Conservation (phyloP, 1,140 invertebrate genomes). For the Frieseomelitta varia region DNA sequence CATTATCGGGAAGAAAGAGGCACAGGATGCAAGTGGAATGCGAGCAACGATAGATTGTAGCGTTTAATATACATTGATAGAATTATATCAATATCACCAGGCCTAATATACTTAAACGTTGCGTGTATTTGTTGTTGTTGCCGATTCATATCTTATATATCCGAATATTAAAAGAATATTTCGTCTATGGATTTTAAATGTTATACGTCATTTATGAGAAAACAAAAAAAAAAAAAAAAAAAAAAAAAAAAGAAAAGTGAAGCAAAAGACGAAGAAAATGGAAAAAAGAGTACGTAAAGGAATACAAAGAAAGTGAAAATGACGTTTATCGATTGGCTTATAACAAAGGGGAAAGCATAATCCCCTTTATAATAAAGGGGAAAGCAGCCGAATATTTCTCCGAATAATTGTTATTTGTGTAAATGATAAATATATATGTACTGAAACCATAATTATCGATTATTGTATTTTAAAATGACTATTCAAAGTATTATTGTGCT, state of each 20-base stretch:
- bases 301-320: not conserved
- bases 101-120: slow-evolving; percentile 82
- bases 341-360: slow-evolving; percentile 7
- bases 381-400: slow-evolving; percentile 60
- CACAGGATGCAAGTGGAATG: slow-evolving; percentile 37
- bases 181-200: slow-evolving; percentile 77
- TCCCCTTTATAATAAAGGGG: not conserved
- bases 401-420: slow-evolving; percentile 74
- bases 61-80: slow-evolving; percentile 50
- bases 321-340: slow-evolving; percentile 21
- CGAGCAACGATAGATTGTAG: slow-evolving; percentile 52
- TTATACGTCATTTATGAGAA: slow-evolving; percentile 68
- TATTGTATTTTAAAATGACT: slow-evolving; percentile 75
- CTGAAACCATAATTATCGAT: slow-evolving; percentile 72
- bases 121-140: slow-evolving; percentile 80
- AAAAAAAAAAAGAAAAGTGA: not conserved
- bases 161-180: slow-evolving; percentile 71
- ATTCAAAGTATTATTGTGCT: slow-evolving; percentile 78
- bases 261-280: not conserved
- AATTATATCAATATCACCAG: slow-evolving; percentile 76
- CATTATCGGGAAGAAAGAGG: slow-evolving; percentile 35
- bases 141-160: slow-evolving; percentile 76
- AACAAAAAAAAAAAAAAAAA: slow-evolving; percentile 28
- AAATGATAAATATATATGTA: slow-evolving; percentile 68
- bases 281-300: not conserved